These are phyloP conservation scores for Hypercompe scribonia DNA, from an alignment of 2,888 invertebrate genomes.

Conservation along the genomic window DNA sequence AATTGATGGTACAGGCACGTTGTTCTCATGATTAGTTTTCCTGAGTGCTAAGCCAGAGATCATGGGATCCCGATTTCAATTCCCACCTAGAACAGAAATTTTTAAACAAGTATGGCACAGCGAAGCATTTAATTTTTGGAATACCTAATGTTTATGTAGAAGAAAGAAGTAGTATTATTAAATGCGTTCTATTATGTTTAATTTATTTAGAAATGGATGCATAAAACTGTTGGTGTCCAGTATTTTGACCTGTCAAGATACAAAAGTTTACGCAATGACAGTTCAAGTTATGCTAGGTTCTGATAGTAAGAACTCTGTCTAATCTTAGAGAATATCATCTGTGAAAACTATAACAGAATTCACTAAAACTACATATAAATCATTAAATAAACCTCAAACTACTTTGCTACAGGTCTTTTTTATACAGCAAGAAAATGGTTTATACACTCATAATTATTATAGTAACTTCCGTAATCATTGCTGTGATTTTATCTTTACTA, in stretches of 20 bases:
- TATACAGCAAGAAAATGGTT: conserved; percentile 5
- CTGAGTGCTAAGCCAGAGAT: neutral
- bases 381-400: neutral
- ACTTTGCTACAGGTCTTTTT: conserved; percentile 3
- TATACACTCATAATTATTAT: conserved; percentile 22
- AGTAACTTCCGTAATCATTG: conserved; percentile 7
- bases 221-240: too few species aligned
- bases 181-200: too few species aligned
- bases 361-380: neutral
- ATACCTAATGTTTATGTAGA: too few species aligned
- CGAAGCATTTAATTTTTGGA: too few species aligned
- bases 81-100: neutral
- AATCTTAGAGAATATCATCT: too few species aligned
- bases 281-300: too few species aligned
- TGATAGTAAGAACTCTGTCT: too few species aligned
- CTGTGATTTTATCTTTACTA: conserved; percentile 1
- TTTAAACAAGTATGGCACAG: too few species aligned
- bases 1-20: too few species aligned
- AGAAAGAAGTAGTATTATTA: too few species aligned
- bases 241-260: neutral
- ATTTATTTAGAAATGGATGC: too few species aligned
- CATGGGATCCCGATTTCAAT: neutral
- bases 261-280: neutral
- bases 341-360: too few species aligned
- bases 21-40: neutral